Conservation (phyloP, 2,888 invertebrate genomes). For the Pyrochroa serraticornis region DNA sequence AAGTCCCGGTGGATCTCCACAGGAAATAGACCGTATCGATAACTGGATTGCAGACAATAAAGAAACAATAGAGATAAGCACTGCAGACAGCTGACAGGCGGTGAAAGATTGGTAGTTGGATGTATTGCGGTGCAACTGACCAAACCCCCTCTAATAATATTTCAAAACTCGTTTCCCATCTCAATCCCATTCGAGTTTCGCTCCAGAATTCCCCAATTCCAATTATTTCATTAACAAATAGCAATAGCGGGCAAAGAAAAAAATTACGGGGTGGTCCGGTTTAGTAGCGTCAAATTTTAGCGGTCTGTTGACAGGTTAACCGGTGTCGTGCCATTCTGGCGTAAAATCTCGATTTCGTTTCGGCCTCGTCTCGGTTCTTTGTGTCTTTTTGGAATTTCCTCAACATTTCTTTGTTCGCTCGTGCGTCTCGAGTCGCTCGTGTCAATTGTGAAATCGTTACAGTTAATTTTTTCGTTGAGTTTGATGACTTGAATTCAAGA, state of each 20-base stretch:
- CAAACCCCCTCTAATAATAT: constrained; percentile 36
- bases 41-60: constrained; percentile 60
- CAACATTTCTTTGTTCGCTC: constrained; percentile 43
- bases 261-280: background rate
- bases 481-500: constrained; percentile 11
- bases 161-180: constrained; percentile 1
- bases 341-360: constrained; percentile 30
- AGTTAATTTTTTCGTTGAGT: constrained; percentile 12
- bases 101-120: constrained; percentile 57
- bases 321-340: constrained; percentile 18
- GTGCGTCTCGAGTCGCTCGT: constrained; percentile 44
- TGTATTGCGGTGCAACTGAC: constrained; percentile 52
- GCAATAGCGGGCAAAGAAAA: background rate
- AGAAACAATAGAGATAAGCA: constrained; percentile 60
- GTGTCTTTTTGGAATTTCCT: constrained; percentile 29
- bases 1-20: constrained; percentile 51
- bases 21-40: constrained; percentile 55
- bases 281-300: background rate
- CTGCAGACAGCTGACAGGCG: constrained; percentile 59
- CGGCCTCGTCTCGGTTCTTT: constrained; percentile 29
- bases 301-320: background rate
- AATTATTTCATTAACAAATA: background rate
- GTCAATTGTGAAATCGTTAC: constrained; percentile 39
- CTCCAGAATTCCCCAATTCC: too few relatives aligned
- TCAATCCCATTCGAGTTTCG: too few relatives aligned